These are phyloP conservation scores for Myotis planiceps DNA, from an alignment of 2,797 vertebrate genomes.

Conservation along the genomic window DNA sequence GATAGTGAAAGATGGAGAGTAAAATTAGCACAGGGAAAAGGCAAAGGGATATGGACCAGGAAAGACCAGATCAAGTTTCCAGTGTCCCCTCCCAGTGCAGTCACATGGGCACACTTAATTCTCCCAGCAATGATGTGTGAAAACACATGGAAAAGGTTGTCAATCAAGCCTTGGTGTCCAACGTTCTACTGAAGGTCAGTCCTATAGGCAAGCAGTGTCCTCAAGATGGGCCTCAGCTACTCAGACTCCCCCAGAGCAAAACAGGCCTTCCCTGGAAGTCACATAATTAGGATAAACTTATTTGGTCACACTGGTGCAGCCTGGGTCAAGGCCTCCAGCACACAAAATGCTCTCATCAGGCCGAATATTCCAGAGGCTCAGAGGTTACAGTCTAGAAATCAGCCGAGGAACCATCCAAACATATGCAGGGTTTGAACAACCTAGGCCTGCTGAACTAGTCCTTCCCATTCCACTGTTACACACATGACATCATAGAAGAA, in stretches of 20 bases:
- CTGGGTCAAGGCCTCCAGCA: not conserved
- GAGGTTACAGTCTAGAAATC: not conserved
- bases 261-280: too few species aligned
- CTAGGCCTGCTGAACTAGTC: too few species aligned
- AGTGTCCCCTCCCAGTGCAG: fast-evolving
- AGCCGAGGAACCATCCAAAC: not conserved
- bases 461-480: not conserved
- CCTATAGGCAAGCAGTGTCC: not conserved
- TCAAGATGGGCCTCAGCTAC: too few species aligned
- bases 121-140: not conserved
- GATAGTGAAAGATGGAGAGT: not conserved
- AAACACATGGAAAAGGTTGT: fast-evolving
- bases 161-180: fast-evolving
- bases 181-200: not conserved
- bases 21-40: not conserved
- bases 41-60: not conserved
- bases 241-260: not conserved
- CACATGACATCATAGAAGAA: not conserved
- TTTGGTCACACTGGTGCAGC: not conserved
- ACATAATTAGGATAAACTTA: too few species aligned
- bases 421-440: too few species aligned
- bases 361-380: not conserved
- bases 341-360: not conserved
- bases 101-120: fast-evolving
- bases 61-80: not conserved